phyloP scores from a whole-genome alignment of 2,888 invertebrate species.

The Chamaedrilus cognettii region DNA sequence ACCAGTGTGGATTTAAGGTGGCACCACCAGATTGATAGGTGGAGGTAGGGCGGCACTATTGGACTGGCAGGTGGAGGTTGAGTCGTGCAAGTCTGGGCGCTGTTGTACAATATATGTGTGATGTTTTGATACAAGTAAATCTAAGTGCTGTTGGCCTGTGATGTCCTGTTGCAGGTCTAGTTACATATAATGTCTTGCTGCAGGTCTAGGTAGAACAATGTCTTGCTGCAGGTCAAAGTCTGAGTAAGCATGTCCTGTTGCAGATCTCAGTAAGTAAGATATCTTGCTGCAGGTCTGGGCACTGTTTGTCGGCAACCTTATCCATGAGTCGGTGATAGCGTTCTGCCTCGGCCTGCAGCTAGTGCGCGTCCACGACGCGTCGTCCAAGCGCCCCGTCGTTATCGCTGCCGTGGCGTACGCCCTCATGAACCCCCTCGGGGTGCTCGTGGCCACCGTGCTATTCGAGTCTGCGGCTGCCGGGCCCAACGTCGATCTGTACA shows the following conservation, averaged over 20 bases:
- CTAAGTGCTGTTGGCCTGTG: too few species aligned
- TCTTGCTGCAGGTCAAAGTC: too few species aligned
- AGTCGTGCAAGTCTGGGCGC: constrained; percentile 30
- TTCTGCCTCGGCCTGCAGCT: constrained; percentile 35
- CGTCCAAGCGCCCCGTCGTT: constrained; percentile 11
- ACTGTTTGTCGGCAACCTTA: constrained; percentile 31
- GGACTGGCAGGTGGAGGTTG: too few species aligned
- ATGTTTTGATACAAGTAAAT: too few species aligned
- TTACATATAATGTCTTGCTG: too few species aligned
- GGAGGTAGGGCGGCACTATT: constrained; percentile 29
- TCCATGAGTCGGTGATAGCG: constrained; percentile 32
- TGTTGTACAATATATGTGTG: too few species aligned
- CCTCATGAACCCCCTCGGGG: constrained; percentile 25
- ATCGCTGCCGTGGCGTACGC: constrained; percentile 22
- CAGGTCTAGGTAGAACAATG: too few species aligned
- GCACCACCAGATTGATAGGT: too few species aligned
- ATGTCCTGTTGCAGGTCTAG: too few species aligned
- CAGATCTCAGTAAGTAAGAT: too few species aligned
- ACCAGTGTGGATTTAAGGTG: constrained; percentile 20
- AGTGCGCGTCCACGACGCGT: constrained; percentile 20
- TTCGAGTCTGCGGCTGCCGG: constrained; percentile 17
- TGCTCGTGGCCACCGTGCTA: constrained; percentile 19
- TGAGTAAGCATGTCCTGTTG: too few species aligned
- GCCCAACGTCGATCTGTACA: constrained; percentile 19
- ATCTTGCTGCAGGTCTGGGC: too few species aligned